Evolutionary conservation across 1,140 invertebrate species (phyloP), one percentile per base, ranked within the genome.

Genomic region (Pemphigus obesinymphae): DNA sequence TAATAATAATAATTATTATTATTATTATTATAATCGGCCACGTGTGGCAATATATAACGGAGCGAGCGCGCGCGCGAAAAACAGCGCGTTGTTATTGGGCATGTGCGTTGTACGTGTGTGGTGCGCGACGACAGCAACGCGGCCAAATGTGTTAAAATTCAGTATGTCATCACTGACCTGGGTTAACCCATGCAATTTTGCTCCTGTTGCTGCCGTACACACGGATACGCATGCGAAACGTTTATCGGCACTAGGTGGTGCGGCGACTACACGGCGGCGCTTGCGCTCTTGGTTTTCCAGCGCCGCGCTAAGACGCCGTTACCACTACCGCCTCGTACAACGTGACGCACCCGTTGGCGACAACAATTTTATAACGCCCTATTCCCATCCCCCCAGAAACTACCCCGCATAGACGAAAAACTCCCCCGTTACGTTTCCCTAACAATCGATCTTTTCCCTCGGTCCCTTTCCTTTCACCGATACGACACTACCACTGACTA

Each of bases 131-230:
- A 6, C 66, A n/a, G 37, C 15, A 23, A 34, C 68, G 45, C 70
- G 70, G 70, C 70, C 70, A 73, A 73, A 73, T 73, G 70, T 50
- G 45, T 73, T 72, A n/a, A 73, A 78, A 78, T 78, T 78, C 34
- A 78, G 48, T 58, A 50, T 78, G 73, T 78, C 73, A 78, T 80
- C 37, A 63, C 76, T 80, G 76, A 80, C 76, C 76, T 80, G 53
- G 76, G 76, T 13, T 61, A 80, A 80, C 37, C 76, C 15, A 34
- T 61, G 37, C 55, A 63, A 53, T 80, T 80, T 80, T 20, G 50
- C 70, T 73, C 76, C 73, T 55, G 76, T 58, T 55, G 48, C 53
- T 43, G 34, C 20, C 7, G n/a, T 13, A 40, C 37, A 40, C 26
- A 4, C 45, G 45, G n/a, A n/a, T n/a, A n/a, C 17, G 31, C 31